Base-by-base conservation (phyloP, 2,113 vertebrate species). In the Hydrolagus affinis region DNA sequence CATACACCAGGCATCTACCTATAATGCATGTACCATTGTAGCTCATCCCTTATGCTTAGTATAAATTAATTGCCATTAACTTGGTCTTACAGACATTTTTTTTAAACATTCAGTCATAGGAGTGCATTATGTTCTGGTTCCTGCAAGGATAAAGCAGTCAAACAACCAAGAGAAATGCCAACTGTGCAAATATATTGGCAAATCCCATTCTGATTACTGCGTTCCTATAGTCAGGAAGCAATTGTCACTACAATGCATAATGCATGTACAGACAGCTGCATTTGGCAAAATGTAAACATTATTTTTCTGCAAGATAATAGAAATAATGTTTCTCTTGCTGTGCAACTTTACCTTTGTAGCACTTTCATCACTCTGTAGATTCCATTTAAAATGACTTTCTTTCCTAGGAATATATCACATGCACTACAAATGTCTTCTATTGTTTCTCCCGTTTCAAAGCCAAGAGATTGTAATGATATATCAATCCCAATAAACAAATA, bases 401-500 rank as follows among this genome's bases (percentile, higher is more conserved):
- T 83, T 83, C 32, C 66, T 23, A n/a, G n/a, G 66, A 68, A 32
- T 83, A 32, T 17, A 19, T 83, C 66, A 68, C 44, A 66, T 83
- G 28, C 62, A 23, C 66, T 83, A 83, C 60, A 14, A 83, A n/a
- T 28, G 0, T 64, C 77, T 83, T 62, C 60, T 32, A 28, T 66
- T 59, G 60, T 66, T 32, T 60, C 25, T 83, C 62, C 9, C 66
- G 66, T 83, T 64, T 83, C 78, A 66, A 83, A 25, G 15, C 66
- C 60, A 14, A 21, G 78, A 83, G 62, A 83, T 78, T 56, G 56
- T 78, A 78, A 60, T 68, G 60, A 66, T 83, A 66, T 23, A 66
- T 83, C 78, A 83, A 28, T 83, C 62, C n/a, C 30, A 66, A 83
- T 66, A 83, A 83, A 83, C 78, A 83, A 66, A 83, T 83, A 83